Base-by-base conservation (phyloP, 2,797 vertebrate species). In the Phataginus tetradactyla region DNA sequence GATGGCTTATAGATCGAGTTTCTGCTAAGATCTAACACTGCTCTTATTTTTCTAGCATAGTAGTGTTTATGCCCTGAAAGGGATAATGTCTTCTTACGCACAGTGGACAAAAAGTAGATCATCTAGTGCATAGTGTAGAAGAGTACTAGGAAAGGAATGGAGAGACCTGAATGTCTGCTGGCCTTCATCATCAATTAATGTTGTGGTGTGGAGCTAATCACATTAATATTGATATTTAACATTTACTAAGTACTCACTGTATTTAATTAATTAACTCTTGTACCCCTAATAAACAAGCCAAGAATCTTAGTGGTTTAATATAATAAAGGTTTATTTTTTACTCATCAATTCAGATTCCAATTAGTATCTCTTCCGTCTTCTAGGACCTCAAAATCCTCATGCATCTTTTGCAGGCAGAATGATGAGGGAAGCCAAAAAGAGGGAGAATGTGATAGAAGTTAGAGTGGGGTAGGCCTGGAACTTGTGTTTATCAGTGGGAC, bases 21-120 rank as follows among this genome's bases (percentile, higher is more conserved):
- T 96, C 84, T 96, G 4, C 77, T 39, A 91, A 91, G 64, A 72
- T 77, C 72, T 80, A 80, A 77, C 4, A 89, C 71, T 92, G 14
- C 0, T 86, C 77, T 96, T 90, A 7, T 23, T 95, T 96, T 75
- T 80, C 10, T 72, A 69, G 42, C 53, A 68, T 11, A 80, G 34
- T 59, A 66, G 32, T 3, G 21, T 95, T 92, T 94, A 87, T 86
- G 42, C 14, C 94, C 37, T 74, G 23, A 84, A 80, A 74, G 27
- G 39, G 11, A 89, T 61, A 93, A 85, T 80, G 37, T 15, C 14
- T 93, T 95, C 86, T 69, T 80, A 86, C 5, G 6, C 7, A 90
- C 0, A 64, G 66, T 53, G 9, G 20, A 49, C 39, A 87, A 92
- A 91, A 49, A 61, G 55, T 53, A 84, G 49, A 91, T 55, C 9